Conservation (phyloP, 2,888 invertebrate species). For the Rhamnusium bicolor region DNA sequence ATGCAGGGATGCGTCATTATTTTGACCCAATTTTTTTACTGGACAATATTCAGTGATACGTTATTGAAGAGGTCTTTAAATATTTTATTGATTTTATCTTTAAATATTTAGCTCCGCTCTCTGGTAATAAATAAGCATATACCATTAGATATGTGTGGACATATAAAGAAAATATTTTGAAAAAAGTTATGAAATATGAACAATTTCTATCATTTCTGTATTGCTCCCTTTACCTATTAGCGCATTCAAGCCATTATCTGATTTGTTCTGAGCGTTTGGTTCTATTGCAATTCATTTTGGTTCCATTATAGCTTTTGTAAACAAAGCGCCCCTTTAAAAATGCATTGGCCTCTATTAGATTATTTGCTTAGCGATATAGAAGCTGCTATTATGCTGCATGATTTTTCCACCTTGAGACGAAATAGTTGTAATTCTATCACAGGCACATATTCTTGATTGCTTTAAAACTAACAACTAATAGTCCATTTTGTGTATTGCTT, state of each 20-base stretch:
- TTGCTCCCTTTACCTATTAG: not conserved
- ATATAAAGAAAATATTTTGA: too few relatives aligned
- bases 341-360: not conserved
- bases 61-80: too few relatives aligned
- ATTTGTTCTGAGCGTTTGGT: not conserved
- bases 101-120: too few relatives aligned
- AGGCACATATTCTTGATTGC: constrained; percentile 43
- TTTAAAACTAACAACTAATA: constrained; percentile 67
- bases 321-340: not conserved
- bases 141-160: too few relatives aligned
- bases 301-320: not conserved
- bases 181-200: not conserved
- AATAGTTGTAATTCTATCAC: constrained; percentile 31
- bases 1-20: too few relatives aligned
- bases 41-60: too few relatives aligned
- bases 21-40: too few relatives aligned
- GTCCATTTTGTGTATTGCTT: constrained; percentile 59
- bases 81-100: too few relatives aligned
- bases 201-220: not conserved
- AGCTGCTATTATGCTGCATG: constrained; percentile 10
- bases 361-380: constrained; percentile 13
- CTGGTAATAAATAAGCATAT: too few relatives aligned
- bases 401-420: constrained; percentile 19
- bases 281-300: not conserved
- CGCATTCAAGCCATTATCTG: not conserved